Evolutionary conservation across 2,797 vertebrate species (phyloP).

Genomic region (Valencia hispanica): DNA sequence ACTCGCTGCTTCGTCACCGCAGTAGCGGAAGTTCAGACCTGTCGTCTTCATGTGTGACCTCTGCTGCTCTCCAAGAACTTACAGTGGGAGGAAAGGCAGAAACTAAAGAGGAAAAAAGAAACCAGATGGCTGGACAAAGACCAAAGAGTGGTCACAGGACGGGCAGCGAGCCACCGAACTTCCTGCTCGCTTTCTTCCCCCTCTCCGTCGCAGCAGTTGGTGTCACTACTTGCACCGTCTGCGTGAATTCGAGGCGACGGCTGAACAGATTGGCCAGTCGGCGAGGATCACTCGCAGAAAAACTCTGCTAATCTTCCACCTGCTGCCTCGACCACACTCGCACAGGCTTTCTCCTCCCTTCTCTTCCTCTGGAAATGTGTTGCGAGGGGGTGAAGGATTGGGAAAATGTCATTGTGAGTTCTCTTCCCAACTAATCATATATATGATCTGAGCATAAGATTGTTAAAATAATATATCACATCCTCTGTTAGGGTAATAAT

Average conservation of each 20-base stretch:
- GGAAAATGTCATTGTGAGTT: constrained; percentile 62
- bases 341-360: constrained; percentile 58
- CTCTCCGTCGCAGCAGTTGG: constrained; percentile 78
- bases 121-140: constrained; percentile 70
- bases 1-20: neutral
- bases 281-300: constrained; percentile 74
- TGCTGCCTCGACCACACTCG: constrained; percentile 71
- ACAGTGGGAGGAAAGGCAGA: constrained; percentile 16
- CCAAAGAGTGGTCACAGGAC: constrained; percentile 72
- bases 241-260: constrained; percentile 72
- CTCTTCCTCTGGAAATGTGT: constrained; percentile 50
- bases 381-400: constrained; percentile 58
- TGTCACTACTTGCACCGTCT: constrained; percentile 80
- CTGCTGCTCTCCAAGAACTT: neutral
- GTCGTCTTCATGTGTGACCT: constrained; percentile 12
- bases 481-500: neutral
- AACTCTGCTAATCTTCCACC: constrained; percentile 77
- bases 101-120: constrained; percentile 40
- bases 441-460: neutral
- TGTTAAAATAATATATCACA: neutral
- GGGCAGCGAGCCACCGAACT: constrained; percentile 72
- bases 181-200: constrained; percentile 71
- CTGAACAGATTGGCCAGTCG: constrained; percentile 80
- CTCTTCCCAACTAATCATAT: constrained; percentile 41
- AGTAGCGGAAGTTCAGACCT: neutral